phyloP scores from a whole-genome alignment of 2,888 invertebrate genomes.

The Agrenia bidenticulata region DNA sequence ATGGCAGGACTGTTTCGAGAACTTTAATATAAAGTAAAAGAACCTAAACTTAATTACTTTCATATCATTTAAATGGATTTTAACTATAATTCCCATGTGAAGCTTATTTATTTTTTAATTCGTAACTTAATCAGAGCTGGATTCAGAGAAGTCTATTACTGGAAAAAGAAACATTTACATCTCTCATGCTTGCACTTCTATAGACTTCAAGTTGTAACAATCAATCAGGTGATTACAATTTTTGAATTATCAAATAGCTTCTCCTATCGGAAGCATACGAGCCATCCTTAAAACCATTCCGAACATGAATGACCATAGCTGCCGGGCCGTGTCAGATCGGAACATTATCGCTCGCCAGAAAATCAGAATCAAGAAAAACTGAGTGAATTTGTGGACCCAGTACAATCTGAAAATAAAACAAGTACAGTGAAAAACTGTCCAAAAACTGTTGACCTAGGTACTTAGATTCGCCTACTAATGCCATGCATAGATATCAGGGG shows the following conservation, averaged over 20 bases:
- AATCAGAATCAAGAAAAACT: constrained; percentile 66
- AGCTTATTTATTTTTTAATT: neutral
- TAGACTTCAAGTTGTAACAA: constrained; percentile 1
- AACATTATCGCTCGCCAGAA: constrained; percentile 72
- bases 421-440: too few relatives aligned
- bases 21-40: neutral
- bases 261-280: constrained; percentile 56
- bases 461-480: too few relatives aligned
- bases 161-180: constrained; percentile 9
- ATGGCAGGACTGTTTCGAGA: constrained; percentile 1
- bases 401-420: constrained; percentile 66
- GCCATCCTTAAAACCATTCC: constrained; percentile 59
- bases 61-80: too few relatives aligned
- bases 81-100: too few relatives aligned
- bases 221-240: neutral
- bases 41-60: too few relatives aligned
- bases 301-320: constrained; percentile 61
- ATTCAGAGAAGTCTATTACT: neutral
- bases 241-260: constrained; percentile 46
- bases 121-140: neutral
- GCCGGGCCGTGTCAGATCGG: constrained; percentile 61
- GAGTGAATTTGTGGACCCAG: constrained; percentile 67
- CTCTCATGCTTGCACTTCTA: neutral
- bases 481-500: too few relatives aligned
- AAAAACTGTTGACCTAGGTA: too few relatives aligned